These are phyloP conservation scores for Cephus runcator DNA, from an alignment of 2,888 invertebrate species.

Conservation along the genomic window DNA sequence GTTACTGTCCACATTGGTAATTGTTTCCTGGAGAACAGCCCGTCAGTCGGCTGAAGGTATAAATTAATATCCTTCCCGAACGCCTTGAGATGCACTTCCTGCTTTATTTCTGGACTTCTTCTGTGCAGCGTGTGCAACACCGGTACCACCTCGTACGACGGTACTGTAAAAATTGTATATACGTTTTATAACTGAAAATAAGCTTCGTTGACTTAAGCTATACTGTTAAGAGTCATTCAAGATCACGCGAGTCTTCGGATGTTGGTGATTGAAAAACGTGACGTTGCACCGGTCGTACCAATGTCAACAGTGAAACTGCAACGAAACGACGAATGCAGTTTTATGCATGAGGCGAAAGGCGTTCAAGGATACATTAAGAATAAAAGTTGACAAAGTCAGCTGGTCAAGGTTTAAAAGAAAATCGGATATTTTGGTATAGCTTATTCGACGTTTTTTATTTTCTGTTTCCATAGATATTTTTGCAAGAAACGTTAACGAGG, in stretches of 20 bases:
- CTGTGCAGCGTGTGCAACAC: slow-evolving; percentile 71
- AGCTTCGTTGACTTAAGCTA: background rate
- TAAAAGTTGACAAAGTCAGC: too few species aligned
- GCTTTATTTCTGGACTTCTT: slow-evolving; percentile 50
- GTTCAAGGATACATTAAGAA: too few species aligned
- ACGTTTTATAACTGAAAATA: background rate
- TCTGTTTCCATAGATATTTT: slow-evolving; percentile 15
- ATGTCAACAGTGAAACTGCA: background rate
- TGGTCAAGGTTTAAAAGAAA: too few species aligned
- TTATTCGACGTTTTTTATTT: slow-evolving; percentile 17
- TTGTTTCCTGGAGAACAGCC: slow-evolving; percentile 80
- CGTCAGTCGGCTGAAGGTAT: slow-evolving; percentile 79
- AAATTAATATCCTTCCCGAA: slow-evolving; percentile 83
- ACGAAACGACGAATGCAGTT: background rate
- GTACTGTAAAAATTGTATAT: slow-evolving; percentile 68
- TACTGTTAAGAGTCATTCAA: background rate
- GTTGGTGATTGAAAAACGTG: background rate
- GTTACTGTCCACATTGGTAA: slow-evolving; percentile 85
- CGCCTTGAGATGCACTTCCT: slow-evolving; percentile 79
- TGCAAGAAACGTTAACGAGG: background rate
- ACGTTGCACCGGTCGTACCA: background rate
- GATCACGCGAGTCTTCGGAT: background rate
- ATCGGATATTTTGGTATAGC: too few species aligned
- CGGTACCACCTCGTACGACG: slow-evolving; percentile 85
- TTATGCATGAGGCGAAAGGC: background rate